Base-by-base conservation (phyloP, 2,888 invertebrate genomes). In the Hypolimnas misippus region DNA sequence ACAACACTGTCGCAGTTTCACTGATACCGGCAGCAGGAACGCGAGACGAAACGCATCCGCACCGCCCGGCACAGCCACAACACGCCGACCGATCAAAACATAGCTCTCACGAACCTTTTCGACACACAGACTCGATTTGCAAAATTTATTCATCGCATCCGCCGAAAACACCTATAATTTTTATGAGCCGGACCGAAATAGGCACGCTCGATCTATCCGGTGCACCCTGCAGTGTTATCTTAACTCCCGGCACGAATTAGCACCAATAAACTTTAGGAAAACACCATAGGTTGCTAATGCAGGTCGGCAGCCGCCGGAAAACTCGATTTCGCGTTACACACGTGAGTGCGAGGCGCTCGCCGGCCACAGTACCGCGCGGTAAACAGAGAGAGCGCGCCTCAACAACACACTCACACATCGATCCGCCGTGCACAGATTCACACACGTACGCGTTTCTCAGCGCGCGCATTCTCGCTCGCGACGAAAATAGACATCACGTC, bases 271-370 rank as follows among this genome's bases (percentile, higher is more conserved):
- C 82, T 80, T 76, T 73, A 80, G 82, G 77, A 82, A 84, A 87
- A 89, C 90, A 89, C 89, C 82, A 87, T 83, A 76, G 71, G 79
- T 81, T 81, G 79, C 77, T 81, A 76, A 76, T 79, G 78, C 79
- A 79, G 82, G 76, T 79, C 81, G 78, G 79, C 76, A 81, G 77
- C 80, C 79, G 82, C 81, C 86, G 87, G 88, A 82, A 88, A 90
- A 90, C 80, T 86, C 83, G 77, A 77, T 79, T 80, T 83, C 78
- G 81, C 80, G 77, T 75, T 63, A 75, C 74, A 77, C 83, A 83
- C 84, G 82, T 83, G 80, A 95, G 94, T 94, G 94, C 93, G 95
- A 95, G 95, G 84, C 94, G 96, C 83, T 86, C 87, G 75, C 92
- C 93, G 84, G 93, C 93, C 77, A 82, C 81, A 81, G 79, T 79